phyloP scores from a whole-genome alignment of 2,797 vertebrate genomes.

The Alcedo quadribrachys region DNA sequence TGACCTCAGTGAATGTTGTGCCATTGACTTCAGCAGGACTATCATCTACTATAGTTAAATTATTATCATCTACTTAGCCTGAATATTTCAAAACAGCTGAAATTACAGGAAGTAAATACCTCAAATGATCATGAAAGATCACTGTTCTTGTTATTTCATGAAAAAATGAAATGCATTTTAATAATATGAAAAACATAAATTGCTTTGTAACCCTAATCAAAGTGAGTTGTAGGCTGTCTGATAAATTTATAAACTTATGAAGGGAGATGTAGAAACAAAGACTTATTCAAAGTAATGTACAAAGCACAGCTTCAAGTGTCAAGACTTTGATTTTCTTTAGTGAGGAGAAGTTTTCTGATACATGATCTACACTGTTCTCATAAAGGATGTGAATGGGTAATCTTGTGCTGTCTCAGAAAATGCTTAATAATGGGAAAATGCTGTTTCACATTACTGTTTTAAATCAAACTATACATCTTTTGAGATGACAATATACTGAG shows the following conservation, averaged over 20 bases:
- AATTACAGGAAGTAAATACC: background rate
- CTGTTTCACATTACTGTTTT: background rate
- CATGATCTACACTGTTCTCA: background rate
- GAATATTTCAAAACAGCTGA: background rate
- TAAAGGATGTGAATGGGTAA: background rate
- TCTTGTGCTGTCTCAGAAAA: background rate
- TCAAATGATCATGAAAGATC: background rate
- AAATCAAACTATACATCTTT: constrained; percentile 35
- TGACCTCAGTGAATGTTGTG: background rate
- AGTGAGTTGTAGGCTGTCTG: background rate
- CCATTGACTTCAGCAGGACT: background rate
- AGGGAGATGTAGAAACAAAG: background rate
- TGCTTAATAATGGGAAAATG: background rate
- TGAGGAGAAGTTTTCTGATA: background rate
- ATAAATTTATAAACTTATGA: background rate
- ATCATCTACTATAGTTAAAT: background rate
- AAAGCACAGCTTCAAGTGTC: background rate
- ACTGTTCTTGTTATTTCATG: background rate
- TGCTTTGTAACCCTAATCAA: background rate
- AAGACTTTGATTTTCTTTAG: background rate
- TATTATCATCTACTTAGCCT: background rate
- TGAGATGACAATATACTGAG: background rate
- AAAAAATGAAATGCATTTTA: background rate
- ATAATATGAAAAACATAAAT: background rate
- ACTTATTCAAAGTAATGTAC: background rate